Evolutionary conservation across 2,888 invertebrate genomes (phyloP).

Genomic region (Protonemura montana): DNA sequence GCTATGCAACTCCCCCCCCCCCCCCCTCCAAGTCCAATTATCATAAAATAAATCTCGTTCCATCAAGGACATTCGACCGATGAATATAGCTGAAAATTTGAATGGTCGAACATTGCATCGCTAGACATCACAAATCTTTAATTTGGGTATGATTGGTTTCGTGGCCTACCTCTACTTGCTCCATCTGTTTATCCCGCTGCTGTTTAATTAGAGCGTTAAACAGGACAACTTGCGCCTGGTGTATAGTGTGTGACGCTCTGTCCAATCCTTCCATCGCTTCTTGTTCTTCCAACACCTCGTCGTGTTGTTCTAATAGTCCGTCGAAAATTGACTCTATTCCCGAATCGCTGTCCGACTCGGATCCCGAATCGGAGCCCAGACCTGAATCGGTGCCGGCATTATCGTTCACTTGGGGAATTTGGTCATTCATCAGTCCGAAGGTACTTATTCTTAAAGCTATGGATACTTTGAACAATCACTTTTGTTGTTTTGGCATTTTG

Average conservation of each 20-base stretch:
- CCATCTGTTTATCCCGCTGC: slow-evolving; percentile 19
- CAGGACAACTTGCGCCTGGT: not conserved
- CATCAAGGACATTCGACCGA: too few species aligned
- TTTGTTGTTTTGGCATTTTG: not conserved
- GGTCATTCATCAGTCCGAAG: not conserved
- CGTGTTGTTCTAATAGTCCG: not conserved
- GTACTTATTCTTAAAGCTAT: not conserved
- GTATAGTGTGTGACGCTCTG: not conserved
- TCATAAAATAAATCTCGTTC: too few species aligned
- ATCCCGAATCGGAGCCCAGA: not conserved
- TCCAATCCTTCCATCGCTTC: not conserved
- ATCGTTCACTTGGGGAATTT: not conserved
- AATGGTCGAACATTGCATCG: too few species aligned
- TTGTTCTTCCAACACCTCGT: not conserved
- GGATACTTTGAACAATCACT: not conserved
- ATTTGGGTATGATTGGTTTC: too few species aligned
- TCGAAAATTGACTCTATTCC: not conserved
- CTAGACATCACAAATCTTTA: too few species aligned
- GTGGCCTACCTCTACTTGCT: not conserved
- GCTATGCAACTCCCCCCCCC: too few species aligned
- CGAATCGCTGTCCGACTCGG: not conserved
- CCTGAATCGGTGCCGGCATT: not conserved
- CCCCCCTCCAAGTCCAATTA: too few species aligned
- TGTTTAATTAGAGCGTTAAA: not conserved
- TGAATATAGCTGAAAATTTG: too few species aligned